Conservation (phyloP, 2,797 vertebrate species). For the Sebastes jordani region DNA sequence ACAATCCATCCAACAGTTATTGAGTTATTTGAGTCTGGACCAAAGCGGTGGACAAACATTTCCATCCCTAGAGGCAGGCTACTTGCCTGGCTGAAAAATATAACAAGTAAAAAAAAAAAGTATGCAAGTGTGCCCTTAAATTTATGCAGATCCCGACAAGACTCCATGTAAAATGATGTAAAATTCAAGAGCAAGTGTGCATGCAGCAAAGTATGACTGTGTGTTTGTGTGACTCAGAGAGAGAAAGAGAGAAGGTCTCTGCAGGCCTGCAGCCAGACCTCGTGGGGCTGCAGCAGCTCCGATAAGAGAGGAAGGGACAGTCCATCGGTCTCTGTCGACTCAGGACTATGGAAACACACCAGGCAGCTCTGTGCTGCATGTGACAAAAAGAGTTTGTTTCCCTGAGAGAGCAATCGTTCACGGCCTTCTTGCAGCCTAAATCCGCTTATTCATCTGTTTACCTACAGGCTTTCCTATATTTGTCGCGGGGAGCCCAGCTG, state of each 20-base stretch:
- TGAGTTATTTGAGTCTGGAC: neutral
- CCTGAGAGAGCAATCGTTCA: slow-evolving; percentile 65
- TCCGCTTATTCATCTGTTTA: slow-evolving; percentile 71
- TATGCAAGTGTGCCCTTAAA: neutral
- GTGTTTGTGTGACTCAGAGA: slow-evolving; percentile 10
- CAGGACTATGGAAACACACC: slow-evolving; percentile 45
- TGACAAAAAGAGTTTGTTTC: slow-evolving; percentile 64
- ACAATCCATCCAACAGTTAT: neutral
- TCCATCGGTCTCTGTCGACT: slow-evolving; percentile 70
- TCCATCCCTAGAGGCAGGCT: neutral
- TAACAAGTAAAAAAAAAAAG: neutral
- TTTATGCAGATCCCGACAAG: slow-evolving; percentile 15
- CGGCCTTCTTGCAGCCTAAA: slow-evolving; percentile 55
- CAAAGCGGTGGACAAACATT: neutral
- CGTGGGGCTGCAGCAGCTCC: slow-evolving; percentile 62
- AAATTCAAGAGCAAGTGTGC: neutral
- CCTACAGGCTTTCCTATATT: slow-evolving; percentile 60
- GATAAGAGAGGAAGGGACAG: slow-evolving; percentile 72
- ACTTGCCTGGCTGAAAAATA: neutral
- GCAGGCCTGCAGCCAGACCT: slow-evolving; percentile 62
- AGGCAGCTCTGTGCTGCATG: slow-evolving; percentile 52
- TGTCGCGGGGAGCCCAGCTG: slow-evolving; percentile 40
- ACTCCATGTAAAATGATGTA: neutral
- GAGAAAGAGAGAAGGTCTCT: slow-evolving; percentile 34
- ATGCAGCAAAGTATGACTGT: neutral